phyloP scores from a whole-genome alignment of 2,113 vertebrate genomes.

The Vulpes vulpes region DNA sequence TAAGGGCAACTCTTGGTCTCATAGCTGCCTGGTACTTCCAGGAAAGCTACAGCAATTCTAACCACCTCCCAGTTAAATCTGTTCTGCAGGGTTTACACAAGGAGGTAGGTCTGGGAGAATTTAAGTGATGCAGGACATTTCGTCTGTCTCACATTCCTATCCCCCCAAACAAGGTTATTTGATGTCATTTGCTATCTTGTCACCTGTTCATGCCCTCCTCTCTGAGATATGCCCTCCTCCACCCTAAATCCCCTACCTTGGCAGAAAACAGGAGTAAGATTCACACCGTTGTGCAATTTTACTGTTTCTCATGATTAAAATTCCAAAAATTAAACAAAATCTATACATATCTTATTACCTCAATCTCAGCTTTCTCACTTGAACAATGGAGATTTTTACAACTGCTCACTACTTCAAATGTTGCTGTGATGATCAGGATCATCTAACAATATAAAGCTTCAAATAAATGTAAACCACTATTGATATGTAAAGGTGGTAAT shows the following conservation, averaged over 20 bases:
- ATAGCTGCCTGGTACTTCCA: background rate
- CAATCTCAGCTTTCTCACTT: slow-evolving; percentile 2
- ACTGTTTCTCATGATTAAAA: background rate
- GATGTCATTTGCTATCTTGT: background rate
- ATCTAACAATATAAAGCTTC: background rate
- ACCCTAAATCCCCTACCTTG: no score
- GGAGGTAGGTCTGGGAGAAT: background rate
- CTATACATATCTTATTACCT: background rate
- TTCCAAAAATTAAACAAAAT: background rate
- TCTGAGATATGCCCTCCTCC: background rate
- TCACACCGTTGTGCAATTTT: background rate
- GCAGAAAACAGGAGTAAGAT: background rate
- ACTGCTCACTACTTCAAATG: background rate
- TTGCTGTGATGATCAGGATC: background rate
- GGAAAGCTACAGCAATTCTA: background rate
- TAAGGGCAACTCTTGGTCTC: background rate
- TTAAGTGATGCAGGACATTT: no score
- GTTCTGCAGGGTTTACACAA: background rate
- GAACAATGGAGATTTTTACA: background rate
- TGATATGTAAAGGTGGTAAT: background rate
- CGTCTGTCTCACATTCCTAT: background rate
- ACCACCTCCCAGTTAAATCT: background rate
- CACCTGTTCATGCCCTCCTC: background rate
- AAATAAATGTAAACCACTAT: background rate
- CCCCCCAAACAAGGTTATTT: background rate